These are phyloP conservation scores for Sycophaga agraensis DNA, from an alignment of 1,140 invertebrate genomes.

Conservation along the genomic window DNA sequence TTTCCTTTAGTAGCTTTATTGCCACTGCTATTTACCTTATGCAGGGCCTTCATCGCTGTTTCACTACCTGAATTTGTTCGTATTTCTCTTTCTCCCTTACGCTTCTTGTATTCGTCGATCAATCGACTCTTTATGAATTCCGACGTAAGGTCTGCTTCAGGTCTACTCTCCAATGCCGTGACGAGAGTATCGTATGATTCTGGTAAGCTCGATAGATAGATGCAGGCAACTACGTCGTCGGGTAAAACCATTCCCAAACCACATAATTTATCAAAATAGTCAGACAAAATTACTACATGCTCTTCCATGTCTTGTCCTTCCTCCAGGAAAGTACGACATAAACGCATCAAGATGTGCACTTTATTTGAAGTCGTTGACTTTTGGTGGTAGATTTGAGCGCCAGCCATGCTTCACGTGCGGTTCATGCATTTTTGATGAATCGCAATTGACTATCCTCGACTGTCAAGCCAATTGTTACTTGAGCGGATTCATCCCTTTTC, in stretches of 20 bases:
- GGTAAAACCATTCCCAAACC: conserved; percentile 25
- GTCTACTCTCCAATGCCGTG: conserved; percentile 26
- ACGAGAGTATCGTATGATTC: conserved; percentile 26
- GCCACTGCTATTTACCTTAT: not conserved
- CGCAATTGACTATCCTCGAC: conserved; percentile 33
- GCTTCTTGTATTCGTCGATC: not conserved
- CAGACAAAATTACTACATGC: conserved; percentile 29
- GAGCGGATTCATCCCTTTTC: conserved; percentile 25
- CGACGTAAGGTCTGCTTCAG: conserved; percentile 16
- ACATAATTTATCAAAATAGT: conserved; percentile 26
- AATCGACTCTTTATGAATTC: conserved; percentile 13
- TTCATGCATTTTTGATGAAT: conserved; percentile 22
- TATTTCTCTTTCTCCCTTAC: not conserved
- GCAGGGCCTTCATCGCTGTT: conserved; percentile 11
- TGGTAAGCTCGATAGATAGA: conserved; percentile 18
- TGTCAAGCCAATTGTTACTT: conserved; percentile 30
- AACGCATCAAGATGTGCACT: conserved; percentile 21
- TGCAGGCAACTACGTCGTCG: not conserved
- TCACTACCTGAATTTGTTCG: not conserved
- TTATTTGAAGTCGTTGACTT: conserved; percentile 30
- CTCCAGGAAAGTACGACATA: conserved; percentile 13
- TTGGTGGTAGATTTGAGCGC: conserved; percentile 29
- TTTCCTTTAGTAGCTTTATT: not conserved
- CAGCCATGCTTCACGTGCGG: conserved; percentile 27
- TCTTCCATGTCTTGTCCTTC: conserved; percentile 30